Base-by-base conservation (phyloP, 2,797 vertebrate genomes). In the Tiaroga cobitis region DNA sequence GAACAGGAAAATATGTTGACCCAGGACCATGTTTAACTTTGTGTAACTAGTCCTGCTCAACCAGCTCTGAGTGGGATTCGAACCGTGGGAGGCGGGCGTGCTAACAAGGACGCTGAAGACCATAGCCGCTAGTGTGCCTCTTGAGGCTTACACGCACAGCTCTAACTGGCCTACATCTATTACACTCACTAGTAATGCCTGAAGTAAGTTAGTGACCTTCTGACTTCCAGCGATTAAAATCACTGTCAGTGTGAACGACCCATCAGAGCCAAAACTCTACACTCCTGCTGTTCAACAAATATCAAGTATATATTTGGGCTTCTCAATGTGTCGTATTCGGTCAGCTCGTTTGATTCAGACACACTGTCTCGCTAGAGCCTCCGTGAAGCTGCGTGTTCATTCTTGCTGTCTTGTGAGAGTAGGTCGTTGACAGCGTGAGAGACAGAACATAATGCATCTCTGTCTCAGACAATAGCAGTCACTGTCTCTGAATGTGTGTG, bases 391-490 rank as follows among this genome's bases (percentile, higher is more conserved):
- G 63, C 65, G 8, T 78, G 54, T 83, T 72, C 59, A 56, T 82
- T 73, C 74, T 77, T 37, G 73, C 73, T 63, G 43, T 87, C 81
- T 73, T 67, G 39, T 75, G 65, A 84, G 49, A 83, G 54, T 39
- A 68, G 61, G 51, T 82, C 32, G 7, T 80, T 87, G 87, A 85
- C 87, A 85, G 69, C 46, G 10, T 68, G 69, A 88, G 63, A 83
- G 84, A 85, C 80, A 80, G 43, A 80, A 41, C 69, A 83, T 63
- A 87, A 86, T 84, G 68, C 83, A 81, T 74, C 81, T 81, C 72
- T 83, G 72, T 83, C 80, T 67, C 59, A 75, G 77, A 83, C 85
- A 85, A 85, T 88, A 85, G 83, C 83, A 87, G 37, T 77, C 76
- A 76, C 76, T 85, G 81, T 89, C 75, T 89, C 74, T 75, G 61